Base-by-base conservation (phyloP, 2,797 vertebrate genomes). In the Lacerta bilineata region DNA sequence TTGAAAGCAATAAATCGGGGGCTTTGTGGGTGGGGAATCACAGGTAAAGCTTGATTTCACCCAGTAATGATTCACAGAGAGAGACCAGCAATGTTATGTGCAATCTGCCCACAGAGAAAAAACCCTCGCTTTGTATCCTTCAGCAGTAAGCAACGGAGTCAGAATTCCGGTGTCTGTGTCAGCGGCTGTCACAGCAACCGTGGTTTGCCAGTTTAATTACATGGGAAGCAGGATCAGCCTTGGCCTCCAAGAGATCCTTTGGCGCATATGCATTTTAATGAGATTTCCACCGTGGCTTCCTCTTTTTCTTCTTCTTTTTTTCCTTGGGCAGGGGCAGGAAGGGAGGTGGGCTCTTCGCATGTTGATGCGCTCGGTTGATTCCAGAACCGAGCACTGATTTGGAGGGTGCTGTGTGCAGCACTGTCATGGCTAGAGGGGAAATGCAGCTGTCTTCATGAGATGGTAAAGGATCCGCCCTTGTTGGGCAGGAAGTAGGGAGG, bases 381-480 rank as follows among this genome's bases (percentile, higher is more conserved):
- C 90, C 90, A 64, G 88, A 85, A n/a, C 83, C 15, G 84, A 88
- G 20, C 79, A 76, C 88, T 90, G 87, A 85, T 80, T 76, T 71
- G 72, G 25, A 77, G 71, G 59, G 1, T 83, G 90, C 46, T 20
- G 82, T 76, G 72, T 93, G 83, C 87, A 87, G 69, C 43, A 64
- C 13, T 89, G 46, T 46, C 81, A 36, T 82, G 33, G 82, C 33
- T 74, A 87, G n/a, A 85, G 78, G 71, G 77, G 61, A 83, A 64
- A 81, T 61, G 39, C 83, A 6, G 83, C 78, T 89, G 77, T 17
- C 72, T 91, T 93, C 4, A 25, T 27, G 89, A 91, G 76, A 75
- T 77, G 79, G 55, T 87, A 90, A 91, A 91, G 82, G 78, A 92
- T 88, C 43, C 79, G 75, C 89, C 43, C 39, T 90, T 93, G 85